Evolutionary conservation across 2,113 vertebrate species (phyloP).

Genomic region (Ariopsis seemanni): DNA sequence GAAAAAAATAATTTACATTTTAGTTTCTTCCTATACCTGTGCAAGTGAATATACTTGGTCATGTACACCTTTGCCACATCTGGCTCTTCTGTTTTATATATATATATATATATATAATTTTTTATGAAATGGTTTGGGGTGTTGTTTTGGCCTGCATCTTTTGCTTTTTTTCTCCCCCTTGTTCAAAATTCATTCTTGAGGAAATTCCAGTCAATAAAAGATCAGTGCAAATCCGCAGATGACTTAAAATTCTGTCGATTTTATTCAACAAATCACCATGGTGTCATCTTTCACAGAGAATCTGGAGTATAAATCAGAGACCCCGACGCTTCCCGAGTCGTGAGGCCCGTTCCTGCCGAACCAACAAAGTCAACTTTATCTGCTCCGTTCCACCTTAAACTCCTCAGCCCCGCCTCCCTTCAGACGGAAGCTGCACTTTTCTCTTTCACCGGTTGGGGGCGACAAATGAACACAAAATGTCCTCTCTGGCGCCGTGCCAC

Average conservation of each 20-base stretch:
- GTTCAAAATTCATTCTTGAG: not conserved
- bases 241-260: not conserved
- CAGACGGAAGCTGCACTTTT: constrained; percentile 34
- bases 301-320: not conserved
- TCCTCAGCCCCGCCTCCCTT: constrained; percentile 47
- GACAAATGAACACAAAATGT: constrained; percentile 32
- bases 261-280: not conserved
- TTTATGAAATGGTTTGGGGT: no score
- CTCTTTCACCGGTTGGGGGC: constrained; percentile 42
- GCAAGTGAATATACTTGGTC: no score
- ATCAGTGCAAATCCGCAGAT: not conserved
- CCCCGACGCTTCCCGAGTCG: not conserved
- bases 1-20: not conserved
- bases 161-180: not conserved
- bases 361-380: not conserved
- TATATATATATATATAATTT: no score
- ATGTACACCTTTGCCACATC: no score
- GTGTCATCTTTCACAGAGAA: not conserved
- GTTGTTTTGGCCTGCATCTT: no score
- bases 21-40: no score
- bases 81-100: no score
- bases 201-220: not conserved
- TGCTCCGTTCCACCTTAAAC: constrained; percentile 61
- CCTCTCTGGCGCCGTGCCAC: not conserved
- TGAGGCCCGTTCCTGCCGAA: not conserved